Evolutionary conservation across 2,888 invertebrate species (phyloP).

Genomic region (Pomacea canaliculata): DNA sequence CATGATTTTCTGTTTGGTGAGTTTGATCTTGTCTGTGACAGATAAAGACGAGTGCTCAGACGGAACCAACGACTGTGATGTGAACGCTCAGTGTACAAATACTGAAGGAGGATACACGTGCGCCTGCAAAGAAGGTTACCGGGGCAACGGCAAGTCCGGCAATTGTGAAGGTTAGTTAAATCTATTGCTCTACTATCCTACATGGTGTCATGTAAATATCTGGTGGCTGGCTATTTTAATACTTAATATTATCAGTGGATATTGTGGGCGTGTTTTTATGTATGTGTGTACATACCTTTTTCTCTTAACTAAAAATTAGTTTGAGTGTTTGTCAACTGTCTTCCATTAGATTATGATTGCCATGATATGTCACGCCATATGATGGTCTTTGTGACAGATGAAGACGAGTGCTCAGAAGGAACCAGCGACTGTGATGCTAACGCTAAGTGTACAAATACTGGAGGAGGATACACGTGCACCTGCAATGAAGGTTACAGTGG

Average conservation of each 20-base stretch:
- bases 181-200: not conserved
- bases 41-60: constrained; percentile 90
- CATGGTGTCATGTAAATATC: no score
- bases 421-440: not conserved
- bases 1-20: no score
- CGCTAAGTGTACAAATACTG: not conserved
- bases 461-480: not conserved
- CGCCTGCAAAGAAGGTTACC: constrained; percentile 77
- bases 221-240: no score
- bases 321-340: no score
- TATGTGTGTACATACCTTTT: no score
- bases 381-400: no score
- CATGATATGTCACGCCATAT: no score
- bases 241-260: no score
- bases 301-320: no score
- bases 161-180: constrained; percentile 43
- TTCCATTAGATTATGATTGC: no score
- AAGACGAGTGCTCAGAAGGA: not conserved
- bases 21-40: constrained; percentile 49
- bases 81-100: constrained; percentile 90
- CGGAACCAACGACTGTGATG: constrained; percentile 78
- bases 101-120: constrained; percentile 91
- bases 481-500: not conserved
- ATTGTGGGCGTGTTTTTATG: no score
- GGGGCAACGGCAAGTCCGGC: constrained; percentile 41